Evolutionary conservation across 2,797 vertebrate species (phyloP).

Genomic region (Botia kubotai): DNA sequence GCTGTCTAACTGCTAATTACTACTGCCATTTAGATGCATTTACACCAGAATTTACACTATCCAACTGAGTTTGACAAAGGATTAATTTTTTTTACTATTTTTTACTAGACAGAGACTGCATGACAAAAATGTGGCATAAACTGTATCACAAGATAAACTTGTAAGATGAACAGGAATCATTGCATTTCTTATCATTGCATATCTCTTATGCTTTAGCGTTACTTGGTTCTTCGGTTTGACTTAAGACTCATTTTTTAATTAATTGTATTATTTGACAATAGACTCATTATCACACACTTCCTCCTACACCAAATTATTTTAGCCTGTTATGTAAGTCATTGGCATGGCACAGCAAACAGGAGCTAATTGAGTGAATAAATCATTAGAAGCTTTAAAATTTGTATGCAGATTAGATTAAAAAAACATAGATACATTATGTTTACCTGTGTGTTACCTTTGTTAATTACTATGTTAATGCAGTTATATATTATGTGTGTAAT

Average conservation of each 20-base stretch:
- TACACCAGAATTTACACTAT: no score
- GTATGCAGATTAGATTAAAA: not conserved
- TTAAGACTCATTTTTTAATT: not conserved
- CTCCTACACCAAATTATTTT: constrained; percentile 28
- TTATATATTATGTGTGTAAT: no score
- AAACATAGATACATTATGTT: no score
- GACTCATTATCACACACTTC: constrained; percentile 10
- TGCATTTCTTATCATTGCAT: constrained; percentile 3
- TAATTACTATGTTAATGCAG: no score
- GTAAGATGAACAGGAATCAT: not conserved
- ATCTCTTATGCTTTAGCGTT: not conserved
- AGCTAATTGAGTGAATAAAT: constrained; percentile 32
- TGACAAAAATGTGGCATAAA: not conserved
- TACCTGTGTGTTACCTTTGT: no score
- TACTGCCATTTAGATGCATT: no score
- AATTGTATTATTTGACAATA: not conserved
- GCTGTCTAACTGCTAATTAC: no score
- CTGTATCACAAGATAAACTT: constrained; percentile 4
- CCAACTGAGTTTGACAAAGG: no score
- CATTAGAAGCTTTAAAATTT: not conserved
- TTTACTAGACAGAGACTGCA: not conserved
- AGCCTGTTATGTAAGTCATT: constrained; percentile 8
- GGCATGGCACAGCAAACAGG: constrained; percentile 26
- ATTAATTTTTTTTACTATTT: no score
- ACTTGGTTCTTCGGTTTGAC: not conserved